A percentile compares a stretch with the other conserved stretches of the same genome.
Conservation (phyloP, 2,113 vertebrate genomes). For the Sisor rabdophorus region DNA sequence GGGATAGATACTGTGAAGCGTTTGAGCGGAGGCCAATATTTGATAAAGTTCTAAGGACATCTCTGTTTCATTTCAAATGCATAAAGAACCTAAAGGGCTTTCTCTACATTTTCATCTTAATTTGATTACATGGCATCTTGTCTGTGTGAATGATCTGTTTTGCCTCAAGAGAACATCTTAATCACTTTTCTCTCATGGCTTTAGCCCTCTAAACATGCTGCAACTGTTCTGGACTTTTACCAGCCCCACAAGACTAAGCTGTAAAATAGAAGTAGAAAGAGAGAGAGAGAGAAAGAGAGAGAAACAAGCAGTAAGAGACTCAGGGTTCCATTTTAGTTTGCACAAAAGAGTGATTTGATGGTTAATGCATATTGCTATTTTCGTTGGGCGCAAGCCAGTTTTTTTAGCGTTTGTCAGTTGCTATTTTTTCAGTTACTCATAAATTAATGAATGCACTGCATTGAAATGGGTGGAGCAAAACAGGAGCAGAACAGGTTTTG, state of each 20-base stretch:
- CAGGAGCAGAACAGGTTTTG: constrained; percentile 1
- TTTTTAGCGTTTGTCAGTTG: not conserved
- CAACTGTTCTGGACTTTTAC: constrained; percentile 67
- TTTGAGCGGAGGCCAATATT: constrained; percentile 45
- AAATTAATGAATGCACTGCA: not conserved
- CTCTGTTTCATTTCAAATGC: constrained; percentile 47
- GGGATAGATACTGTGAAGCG: constrained; percentile 19
- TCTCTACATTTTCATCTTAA: constrained; percentile 55
- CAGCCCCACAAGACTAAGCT: constrained; percentile 68
- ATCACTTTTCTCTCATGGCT: constrained; percentile 72
- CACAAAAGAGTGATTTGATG: constrained; percentile 16
- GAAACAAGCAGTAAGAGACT: constrained; percentile 10
- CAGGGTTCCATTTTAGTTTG: not conserved
- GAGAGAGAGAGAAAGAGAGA: not conserved
- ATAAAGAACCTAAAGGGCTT: constrained; percentile 45
- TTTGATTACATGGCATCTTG: constrained; percentile 64
- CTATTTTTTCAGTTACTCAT: not conserved
- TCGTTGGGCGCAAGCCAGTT: not conserved
- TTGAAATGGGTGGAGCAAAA: constrained; percentile 1
- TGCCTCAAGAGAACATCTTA: constrained; percentile 75
- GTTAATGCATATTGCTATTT: constrained; percentile 22
- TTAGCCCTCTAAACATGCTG: constrained; percentile 71
- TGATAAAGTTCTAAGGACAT: constrained; percentile 48
- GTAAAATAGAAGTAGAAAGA: constrained; percentile 47
- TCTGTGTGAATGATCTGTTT: constrained; percentile 73